phyloP scores from a whole-genome alignment of 2,888 invertebrate species.

The Eupithecia subumbrata region DNA sequence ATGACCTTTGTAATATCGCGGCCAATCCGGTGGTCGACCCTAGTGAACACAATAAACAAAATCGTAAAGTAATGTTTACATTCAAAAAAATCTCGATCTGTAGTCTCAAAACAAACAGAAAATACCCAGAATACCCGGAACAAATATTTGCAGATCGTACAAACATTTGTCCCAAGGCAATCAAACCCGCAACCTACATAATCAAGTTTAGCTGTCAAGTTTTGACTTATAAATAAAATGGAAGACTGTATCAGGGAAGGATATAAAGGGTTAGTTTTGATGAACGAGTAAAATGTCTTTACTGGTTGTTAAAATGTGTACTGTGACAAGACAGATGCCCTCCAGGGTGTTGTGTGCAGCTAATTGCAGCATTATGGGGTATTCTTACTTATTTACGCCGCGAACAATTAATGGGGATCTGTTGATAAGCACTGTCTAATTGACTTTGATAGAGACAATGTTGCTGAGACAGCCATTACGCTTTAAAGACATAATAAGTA shows the following conservation, averaged over 20 bases:
- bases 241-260: not conserved
- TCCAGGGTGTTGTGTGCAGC: slow-evolving; percentile 51
- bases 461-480: slow-evolving; percentile 18
- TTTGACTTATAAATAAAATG: not conserved
- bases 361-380: slow-evolving; percentile 61
- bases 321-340: slow-evolving; percentile 40
- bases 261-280: not conserved
- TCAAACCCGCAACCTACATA: not conserved
- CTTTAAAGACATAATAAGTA: not conserved
- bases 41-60: not conserved
- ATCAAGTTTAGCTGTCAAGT: not conserved
- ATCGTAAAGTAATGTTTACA: not conserved
- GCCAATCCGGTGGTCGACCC: not conserved
- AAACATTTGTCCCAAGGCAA: too few species aligned
- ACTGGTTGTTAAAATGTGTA: slow-evolving; percentile 14
- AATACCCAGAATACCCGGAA: too few species aligned
- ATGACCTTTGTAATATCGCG: not conserved
- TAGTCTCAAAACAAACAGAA: not conserved
- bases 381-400: slow-evolving; percentile 57
- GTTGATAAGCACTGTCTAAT: slow-evolving; percentile 45
- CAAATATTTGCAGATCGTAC: too few species aligned
- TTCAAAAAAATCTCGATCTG: not conserved
- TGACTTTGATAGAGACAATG: slow-evolving; percentile 41
- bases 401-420: slow-evolving; percentile 49
- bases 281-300: not conserved